Base-by-base conservation (phyloP, 2,888 invertebrate genomes). In the Limenitis camilla region DNA sequence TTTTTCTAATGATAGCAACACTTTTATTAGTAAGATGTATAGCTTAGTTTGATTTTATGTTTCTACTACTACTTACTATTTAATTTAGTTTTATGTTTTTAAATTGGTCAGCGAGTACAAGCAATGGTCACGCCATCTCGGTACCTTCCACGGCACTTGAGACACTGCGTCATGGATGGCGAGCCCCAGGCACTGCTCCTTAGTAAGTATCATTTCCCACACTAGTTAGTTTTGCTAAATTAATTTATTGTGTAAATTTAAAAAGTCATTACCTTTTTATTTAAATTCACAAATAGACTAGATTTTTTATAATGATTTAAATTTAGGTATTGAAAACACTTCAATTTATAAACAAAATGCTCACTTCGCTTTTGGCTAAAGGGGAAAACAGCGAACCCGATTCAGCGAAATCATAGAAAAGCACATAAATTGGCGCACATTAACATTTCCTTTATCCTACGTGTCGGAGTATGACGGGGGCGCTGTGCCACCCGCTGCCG, bases 341-440 rank as follows among this genome's bases (percentile, higher is more conserved):
- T 71, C 69, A 71, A 72, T 76, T 69, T 75, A 69, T 71, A 78
- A 76, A 76, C 76, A 76, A 74, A 76, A 69, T 61, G 67, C 66
- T 70, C 68, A 60, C 63, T 66, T 58, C 63, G 60, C 62, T 62
- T 61, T 66, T 71, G 80, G 65, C 78, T 83, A 81, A 83, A 84
- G 74, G 78, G 80, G 78, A 76, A 80, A 80, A 73, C 70, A 72
- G 66, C 71, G 70, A 67, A 66, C 76, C 72, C 80, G 84, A 86
- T 81, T 87, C 85, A 83, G 87, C 87, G 72, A 86, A 87, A 87
- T 87, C 87, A 87, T 87, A 86, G 86, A 81, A 85, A 86, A 86
- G 85, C 83, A 84, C 84, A 87, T 87, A 87, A 87, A 87, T 87
- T 87, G 86, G 78, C 75, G 68, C 69, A 82, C 85, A 87, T 87